phyloP scores from a whole-genome alignment of 2,888 invertebrate species.

The Tetragnatha montana region DNA sequence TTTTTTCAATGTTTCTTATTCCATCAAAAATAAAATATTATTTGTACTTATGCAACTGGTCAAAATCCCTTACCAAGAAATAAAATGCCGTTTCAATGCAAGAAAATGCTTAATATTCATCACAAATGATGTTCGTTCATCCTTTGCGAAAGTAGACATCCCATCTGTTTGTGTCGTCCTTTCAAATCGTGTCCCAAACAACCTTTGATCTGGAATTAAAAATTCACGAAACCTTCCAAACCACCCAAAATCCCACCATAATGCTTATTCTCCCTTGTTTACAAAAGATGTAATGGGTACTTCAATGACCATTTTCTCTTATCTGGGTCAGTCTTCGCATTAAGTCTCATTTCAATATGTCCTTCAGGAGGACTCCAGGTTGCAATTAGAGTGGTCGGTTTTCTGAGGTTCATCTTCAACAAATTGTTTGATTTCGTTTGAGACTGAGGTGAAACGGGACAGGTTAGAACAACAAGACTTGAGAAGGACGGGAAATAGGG shows the following conservation, averaged over 20 bases:
- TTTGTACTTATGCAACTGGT: no score
- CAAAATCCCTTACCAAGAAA: no score
- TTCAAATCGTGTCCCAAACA: background rate
- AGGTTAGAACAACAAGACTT: background rate
- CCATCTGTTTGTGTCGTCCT: background rate
- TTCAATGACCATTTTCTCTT: background rate
- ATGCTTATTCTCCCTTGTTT: background rate
- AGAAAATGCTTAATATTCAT: no score
- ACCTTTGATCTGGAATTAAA: background rate
- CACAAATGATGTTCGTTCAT: background rate
- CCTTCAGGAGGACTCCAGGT: background rate
- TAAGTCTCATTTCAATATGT: background rate
- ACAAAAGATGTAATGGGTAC: background rate
- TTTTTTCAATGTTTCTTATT: no score
- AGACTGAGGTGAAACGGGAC: background rate
- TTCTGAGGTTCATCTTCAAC: background rate
- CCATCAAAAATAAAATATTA: no score
- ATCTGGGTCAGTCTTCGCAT: background rate
- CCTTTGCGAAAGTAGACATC: background rate
- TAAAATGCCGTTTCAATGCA: no score
- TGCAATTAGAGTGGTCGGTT: background rate
- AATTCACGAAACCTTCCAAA: background rate
- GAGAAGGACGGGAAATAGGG: background rate
- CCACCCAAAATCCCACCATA: background rate
- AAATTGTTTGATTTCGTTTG: background rate